Evolutionary conservation across 2,113 vertebrate genomes (phyloP).

Genomic region (Lophura nycthemera): DNA sequence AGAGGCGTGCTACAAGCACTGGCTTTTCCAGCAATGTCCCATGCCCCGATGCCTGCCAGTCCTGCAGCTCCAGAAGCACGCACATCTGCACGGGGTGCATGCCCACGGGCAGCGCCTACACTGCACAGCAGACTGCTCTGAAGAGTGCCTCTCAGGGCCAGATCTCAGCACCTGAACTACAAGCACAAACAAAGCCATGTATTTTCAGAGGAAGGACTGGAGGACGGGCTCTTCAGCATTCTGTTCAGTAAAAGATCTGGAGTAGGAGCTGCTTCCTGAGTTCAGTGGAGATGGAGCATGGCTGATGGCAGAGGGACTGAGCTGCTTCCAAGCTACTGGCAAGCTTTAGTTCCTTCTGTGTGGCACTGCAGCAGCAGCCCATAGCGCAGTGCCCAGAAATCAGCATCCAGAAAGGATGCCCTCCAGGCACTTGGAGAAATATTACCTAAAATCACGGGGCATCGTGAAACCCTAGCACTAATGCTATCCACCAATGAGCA

Average conservation of each 20-base stretch:
- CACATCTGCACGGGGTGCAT: fast-evolving
- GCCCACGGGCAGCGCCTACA: fast-evolving
- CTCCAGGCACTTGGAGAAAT: neutral
- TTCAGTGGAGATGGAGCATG: neutral
- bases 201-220: neutral
- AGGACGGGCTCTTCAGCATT: fast-evolving
- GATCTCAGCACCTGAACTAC: neutral
- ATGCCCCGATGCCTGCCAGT: neutral
- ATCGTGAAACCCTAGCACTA: neutral
- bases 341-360: neutral
- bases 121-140: neutral
- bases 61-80: neutral
- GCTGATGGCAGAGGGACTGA: neutral
- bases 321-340: neutral
- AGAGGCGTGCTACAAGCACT: neutral
- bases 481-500: neutral
- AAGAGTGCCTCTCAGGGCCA: neutral
- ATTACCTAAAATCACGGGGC: neutral
- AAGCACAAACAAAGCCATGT: neutral
- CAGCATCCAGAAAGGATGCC: neutral
- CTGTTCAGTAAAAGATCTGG: neutral
- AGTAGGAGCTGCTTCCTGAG: neutral
- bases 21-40: neutral
- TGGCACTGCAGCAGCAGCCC: too few species aligned
- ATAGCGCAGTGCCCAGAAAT: neutral